These are phyloP conservation scores for Agrochola lota DNA, from an alignment of 2,888 invertebrate species.

Conservation along the genomic window DNA sequence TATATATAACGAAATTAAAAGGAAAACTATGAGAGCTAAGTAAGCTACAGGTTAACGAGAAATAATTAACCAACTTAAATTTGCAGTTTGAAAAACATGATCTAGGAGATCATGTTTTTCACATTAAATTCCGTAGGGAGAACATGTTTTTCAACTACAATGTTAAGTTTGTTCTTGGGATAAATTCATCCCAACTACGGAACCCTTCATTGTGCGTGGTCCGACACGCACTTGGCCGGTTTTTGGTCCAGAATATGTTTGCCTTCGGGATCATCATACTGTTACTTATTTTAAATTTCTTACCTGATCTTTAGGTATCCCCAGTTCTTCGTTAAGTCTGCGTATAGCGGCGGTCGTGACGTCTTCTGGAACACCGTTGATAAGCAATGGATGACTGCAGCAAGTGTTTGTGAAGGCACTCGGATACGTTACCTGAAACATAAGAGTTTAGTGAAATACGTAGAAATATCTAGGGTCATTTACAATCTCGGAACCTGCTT, in stretches of 20 bases:
- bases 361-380: constrained; percentile 92
- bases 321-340: constrained; percentile 95
- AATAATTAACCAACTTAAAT: too few relatives aligned
- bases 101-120: too few relatives aligned
- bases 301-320: constrained; percentile 91
- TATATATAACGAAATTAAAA: too few relatives aligned
- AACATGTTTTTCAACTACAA: too few relatives aligned
- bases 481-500: neutral
- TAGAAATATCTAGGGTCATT: neutral
- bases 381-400: constrained; percentile 96
- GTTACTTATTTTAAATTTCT: neutral
- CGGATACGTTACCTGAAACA: constrained; percentile 92
- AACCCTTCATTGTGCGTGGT: too few relatives aligned
- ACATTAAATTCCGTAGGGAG: too few relatives aligned
- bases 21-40: too few relatives aligned
- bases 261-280: neutral
- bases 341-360: constrained; percentile 94
- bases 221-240: too few relatives aligned
- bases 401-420: constrained; percentile 96
- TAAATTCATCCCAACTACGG: too few relatives aligned
- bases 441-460: neutral
- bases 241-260: neutral
- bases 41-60: too few relatives aligned
- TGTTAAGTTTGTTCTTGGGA: too few relatives aligned
- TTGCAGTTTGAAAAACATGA: too few relatives aligned